Conservation (phyloP, 2,113 vertebrate genomes). For the Clinocottus analis region DNA sequence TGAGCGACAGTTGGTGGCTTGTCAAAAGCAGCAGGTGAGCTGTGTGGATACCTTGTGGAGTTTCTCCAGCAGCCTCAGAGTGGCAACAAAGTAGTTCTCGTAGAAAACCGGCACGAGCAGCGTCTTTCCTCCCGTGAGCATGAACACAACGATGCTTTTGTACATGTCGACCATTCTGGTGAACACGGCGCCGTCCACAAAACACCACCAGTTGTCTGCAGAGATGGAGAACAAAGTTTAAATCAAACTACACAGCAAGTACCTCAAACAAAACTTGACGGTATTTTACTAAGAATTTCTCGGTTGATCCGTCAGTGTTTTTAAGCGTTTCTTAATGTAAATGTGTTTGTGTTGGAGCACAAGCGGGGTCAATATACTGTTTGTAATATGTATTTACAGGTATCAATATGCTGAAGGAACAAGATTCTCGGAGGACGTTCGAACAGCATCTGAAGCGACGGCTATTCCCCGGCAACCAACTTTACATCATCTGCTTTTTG, state of each 20-base stretch:
- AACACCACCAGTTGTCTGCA: constrained; percentile 98
- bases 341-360: not conserved
- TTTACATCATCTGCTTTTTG: not conserved
- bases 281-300: not conserved
- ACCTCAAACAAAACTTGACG: not conserved
- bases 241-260: not conserved
- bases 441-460: not conserved
- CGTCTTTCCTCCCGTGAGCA: constrained; percentile 91
- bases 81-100: constrained; percentile 92
- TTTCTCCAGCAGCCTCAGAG: constrained; percentile 92
- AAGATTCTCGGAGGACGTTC: not conserved
- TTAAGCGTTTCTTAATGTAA: not conserved
- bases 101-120: constrained; percentile 91
- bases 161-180: constrained; percentile 94
- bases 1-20: not conserved
- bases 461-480: not conserved
- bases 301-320: not conserved
- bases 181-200: constrained; percentile 90
- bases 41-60: constrained; percentile 89
- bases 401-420: not conserved
- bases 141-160: constrained; percentile 93
- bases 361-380: not conserved
- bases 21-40: not conserved
- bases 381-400: not conserved
- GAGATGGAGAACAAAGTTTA: constrained; percentile 15